Conservation (phyloP, 2,113 vertebrate genomes). For the Ranitomeya variabilis region DNA sequence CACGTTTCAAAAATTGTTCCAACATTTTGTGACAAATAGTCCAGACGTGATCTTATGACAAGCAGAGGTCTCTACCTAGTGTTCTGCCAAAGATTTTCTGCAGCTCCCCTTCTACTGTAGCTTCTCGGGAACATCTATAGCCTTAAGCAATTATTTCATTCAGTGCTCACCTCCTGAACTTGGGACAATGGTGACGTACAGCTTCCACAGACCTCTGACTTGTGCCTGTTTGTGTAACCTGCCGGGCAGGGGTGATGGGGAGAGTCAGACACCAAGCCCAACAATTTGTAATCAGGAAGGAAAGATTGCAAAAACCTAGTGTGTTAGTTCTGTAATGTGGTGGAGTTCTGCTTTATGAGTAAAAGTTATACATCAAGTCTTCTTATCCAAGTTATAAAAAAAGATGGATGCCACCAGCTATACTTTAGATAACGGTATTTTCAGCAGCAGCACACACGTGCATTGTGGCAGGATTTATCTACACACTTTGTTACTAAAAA, state of each 20-base stretch:
- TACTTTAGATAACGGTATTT: no score
- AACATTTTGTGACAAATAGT: not conserved
- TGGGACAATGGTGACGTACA: not conserved
- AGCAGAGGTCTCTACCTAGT: no score
- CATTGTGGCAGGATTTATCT: no score
- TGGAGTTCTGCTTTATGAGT: not conserved
- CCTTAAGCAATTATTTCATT: not conserved
- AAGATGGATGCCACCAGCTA: no score
- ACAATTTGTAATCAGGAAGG: not conserved
- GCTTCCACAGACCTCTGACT: not conserved
- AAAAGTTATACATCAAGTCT: no score
- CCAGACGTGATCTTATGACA: not conserved
- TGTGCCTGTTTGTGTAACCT: constrained; percentile 5
- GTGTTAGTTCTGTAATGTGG: not conserved
- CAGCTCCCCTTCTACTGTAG: not conserved
- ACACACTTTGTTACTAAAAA: no score
- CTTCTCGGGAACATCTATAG: not conserved
- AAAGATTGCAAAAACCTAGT: not conserved
- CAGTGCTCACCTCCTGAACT: not conserved
- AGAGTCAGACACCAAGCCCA: not conserved
- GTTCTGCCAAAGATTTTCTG: not conserved
- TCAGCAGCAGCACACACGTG: no score
- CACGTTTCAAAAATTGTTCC: not conserved
- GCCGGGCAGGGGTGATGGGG: not conserved
- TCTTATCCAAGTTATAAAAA: no score